Conservation (phyloP, 1,140 invertebrate genomes). For the Rhopalosiphum padi region DNA sequence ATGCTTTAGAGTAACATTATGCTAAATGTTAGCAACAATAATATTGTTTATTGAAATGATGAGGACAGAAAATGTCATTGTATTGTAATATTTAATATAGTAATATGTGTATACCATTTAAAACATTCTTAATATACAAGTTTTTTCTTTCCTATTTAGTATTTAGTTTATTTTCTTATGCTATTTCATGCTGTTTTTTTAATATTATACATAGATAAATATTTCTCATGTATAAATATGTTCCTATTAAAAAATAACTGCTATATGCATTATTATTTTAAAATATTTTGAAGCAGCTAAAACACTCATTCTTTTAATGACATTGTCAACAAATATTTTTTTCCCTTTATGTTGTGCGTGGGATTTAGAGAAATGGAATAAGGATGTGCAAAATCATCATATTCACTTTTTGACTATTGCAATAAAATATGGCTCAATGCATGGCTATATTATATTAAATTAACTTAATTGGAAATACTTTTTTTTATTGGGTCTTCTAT, state of each 20-base stretch:
- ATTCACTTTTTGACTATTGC: no score
- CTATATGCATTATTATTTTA: neutral
- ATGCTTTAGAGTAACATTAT: neutral
- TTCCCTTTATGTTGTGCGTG: no score
- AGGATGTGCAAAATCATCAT: no score
- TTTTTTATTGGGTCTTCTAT: no score
- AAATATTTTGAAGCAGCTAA: neutral
- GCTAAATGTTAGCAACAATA: no score
- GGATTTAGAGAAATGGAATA: no score
- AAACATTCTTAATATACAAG: neutral
- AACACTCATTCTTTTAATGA: neutral
- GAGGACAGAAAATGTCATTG: neutral
- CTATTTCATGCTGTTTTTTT: neutral
- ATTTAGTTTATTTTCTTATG: neutral
- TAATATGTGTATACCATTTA: neutral
- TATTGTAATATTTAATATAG: neutral
- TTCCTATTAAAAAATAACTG: neutral
- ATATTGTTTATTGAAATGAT: neutral
- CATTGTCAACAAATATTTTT: neutral
- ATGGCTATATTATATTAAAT: no score
- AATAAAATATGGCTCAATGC: no score
- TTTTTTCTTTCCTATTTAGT: neutral
- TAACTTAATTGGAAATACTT: no score
- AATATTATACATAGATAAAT: neutral
- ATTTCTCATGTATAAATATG: neutral